Evolutionary conservation across 2,888 invertebrate species (phyloP), one percentile per base, ranked within the genome.

Genomic region (Loripinus fragilis): DNA sequence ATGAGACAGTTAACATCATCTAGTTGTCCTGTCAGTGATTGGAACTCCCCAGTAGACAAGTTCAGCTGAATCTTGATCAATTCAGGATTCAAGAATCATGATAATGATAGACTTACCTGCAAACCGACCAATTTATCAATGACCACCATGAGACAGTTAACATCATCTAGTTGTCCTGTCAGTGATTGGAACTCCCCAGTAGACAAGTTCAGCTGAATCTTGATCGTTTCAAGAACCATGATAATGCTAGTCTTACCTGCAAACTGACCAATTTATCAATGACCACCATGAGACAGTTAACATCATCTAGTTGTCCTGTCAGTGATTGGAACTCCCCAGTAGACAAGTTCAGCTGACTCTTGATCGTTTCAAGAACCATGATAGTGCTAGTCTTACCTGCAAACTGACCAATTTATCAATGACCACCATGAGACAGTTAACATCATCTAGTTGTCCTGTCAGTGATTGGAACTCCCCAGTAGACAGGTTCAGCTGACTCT

Each of bases 21-120:
- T n/a, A 92, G 82, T 76, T 92, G 88, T 1, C 81, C 78, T 8
- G 88, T 90, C 35, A 93, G 78, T 25, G 85, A 82, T 76, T 91
- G 89, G 74, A 92, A 91, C 66, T 93, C 92, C 50, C 88, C 88
- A 12, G 91, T 90, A 20, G 93, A 93, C 67, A 86, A 80, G 69
- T 90, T 90, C 71, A 93, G 83, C 82, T 93, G 90, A 55, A 85
- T 86, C n/a, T n/a, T n/a, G n/a, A n/a, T n/a, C n/a, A n/a, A n/a
- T n/a, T n/a, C n/a, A n/a, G n/a, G n/a, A n/a, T n/a, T n/a, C n/a
- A n/a, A n/a, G n/a, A n/a, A n/a, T n/a, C n/a, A n/a, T n/a, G n/a
- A n/a, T n/a, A n/a, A n/a, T n/a, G n/a, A n/a, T n/a, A n/a, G n/a
- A n/a, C n/a, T n/a, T 60, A 90, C 85, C 73, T 93, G 90, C 3